phyloP scores from a whole-genome alignment of 2,797 vertebrate genomes.

The Scomberomorus guttatus region DNA sequence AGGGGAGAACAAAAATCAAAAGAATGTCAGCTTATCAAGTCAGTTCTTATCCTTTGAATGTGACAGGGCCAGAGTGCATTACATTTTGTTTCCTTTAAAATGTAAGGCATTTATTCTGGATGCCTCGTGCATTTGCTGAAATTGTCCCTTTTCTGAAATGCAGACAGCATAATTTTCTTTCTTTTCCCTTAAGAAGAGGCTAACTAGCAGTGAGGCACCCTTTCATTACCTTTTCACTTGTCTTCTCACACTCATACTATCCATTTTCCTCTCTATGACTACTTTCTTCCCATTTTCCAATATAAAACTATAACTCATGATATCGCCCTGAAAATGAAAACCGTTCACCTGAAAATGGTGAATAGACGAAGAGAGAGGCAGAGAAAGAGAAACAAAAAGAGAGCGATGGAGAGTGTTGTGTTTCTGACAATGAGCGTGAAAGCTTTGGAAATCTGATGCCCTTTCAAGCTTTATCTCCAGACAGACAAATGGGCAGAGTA shows the following conservation, averaged over 20 bases:
- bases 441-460: slow-evolving; percentile 30
- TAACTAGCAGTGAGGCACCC: slow-evolving; percentile 8
- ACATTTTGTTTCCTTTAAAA: slow-evolving; percentile 5
- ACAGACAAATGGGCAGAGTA: slow-evolving; percentile 10
- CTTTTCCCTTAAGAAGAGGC: slow-evolving; percentile 5
- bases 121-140: slow-evolving; percentile 14
- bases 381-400: not conserved
- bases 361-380: not conserved
- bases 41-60: slow-evolving; percentile 12
- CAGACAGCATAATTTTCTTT: slow-evolving; percentile 27
- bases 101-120: slow-evolving; percentile 25
- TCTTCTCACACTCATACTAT: not conserved
- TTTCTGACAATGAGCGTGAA: slow-evolving; percentile 26
- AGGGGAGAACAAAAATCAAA: not conserved
- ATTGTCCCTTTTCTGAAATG: slow-evolving; percentile 24
- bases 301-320: slow-evolving; percentile 32
- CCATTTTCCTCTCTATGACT: slow-evolving; percentile 14
- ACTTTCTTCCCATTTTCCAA: slow-evolving; percentile 20
- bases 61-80: not conserved
- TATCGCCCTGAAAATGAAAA: slow-evolving; percentile 34
- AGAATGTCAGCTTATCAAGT: slow-evolving; percentile 36
- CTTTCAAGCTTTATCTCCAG: slow-evolving; percentile 23
- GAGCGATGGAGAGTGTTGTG: not conserved
- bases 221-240: slow-evolving; percentile 36
- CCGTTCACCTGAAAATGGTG: not conserved